Conservation (phyloP, 2,888 invertebrate genomes). For the Yponomeuta evonymella region DNA sequence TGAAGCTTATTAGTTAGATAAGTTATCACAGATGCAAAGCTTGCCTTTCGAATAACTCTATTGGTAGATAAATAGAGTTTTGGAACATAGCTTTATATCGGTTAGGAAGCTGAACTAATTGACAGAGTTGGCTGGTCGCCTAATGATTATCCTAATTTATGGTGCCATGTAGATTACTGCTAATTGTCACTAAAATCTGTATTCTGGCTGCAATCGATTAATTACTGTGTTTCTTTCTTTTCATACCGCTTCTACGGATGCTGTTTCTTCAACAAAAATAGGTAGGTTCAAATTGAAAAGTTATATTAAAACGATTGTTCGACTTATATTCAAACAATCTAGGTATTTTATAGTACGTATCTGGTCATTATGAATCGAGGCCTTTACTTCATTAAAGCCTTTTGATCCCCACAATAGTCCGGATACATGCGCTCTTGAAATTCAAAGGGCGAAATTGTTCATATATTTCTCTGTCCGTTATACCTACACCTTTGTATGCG, state of each 20-base stretch:
- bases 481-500: conserved; percentile 44
- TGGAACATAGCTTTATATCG: background rate
- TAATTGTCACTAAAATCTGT: background rate
- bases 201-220: background rate
- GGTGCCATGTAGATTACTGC: background rate
- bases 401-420: conserved; percentile 27
- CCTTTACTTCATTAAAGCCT: conserved; percentile 19
- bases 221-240: conserved; percentile 24
- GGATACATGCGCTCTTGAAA: conserved; percentile 38
- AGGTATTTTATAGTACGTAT: too few relatives aligned
- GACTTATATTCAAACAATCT: too few relatives aligned
- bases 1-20: too few relatives aligned
- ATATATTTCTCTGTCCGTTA: conserved; percentile 49
- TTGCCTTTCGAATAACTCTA: too few relatives aligned
- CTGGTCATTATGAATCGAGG: too few relatives aligned
- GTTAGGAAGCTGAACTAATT: background rate
- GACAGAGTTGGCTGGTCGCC: background rate
- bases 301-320: background rate
- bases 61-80: background rate
- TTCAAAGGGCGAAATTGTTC: conserved; percentile 40
- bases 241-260: conserved; percentile 27
- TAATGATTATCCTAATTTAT: background rate
- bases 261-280: conserved; percentile 30
- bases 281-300: conserved; percentile 33
- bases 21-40: too few relatives aligned